Evolutionary conservation across 2,888 invertebrate genomes (phyloP).

Genomic region (Tipula confusa): DNA sequence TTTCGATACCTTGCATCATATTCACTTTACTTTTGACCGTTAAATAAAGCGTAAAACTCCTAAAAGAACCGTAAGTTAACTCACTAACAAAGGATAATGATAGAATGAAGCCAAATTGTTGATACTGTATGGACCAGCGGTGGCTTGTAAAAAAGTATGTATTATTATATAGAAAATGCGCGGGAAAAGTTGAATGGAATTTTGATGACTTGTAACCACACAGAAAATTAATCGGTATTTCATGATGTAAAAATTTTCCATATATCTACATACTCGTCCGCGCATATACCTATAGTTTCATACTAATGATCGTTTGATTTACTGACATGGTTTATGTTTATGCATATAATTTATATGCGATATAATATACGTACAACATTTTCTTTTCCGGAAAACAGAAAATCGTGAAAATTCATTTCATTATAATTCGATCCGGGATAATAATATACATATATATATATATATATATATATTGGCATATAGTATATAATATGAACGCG

Average conservation of each 20-base stretch:
- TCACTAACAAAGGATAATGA: too few relatives aligned
- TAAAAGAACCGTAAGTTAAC: too few relatives aligned
- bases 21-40: too few relatives aligned
- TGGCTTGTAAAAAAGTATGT: too few relatives aligned
- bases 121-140: too few relatives aligned
- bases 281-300: not conserved
- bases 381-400: not conserved
- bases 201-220: not conserved
- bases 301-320: conserved; percentile 13
- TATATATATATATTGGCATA: too few relatives aligned
- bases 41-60: too few relatives aligned
- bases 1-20: too few relatives aligned
- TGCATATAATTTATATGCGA: not conserved
- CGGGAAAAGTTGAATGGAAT: conserved; percentile 3
- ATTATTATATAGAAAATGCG: not conserved
- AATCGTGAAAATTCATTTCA: not conserved
- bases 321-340: not conserved
- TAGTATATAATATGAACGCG: not conserved
- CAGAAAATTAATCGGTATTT: conserved; percentile 3
- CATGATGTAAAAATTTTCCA: not conserved
- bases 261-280: too few relatives aligned
- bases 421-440: conserved; percentile 1
- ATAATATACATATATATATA: not conserved
- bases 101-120: too few relatives aligned
- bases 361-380: too few relatives aligned